These are phyloP conservation scores for Arrhopalites spinosus DNA, from an alignment of 2,888 invertebrate genomes.

Conservation along the genomic window DNA sequence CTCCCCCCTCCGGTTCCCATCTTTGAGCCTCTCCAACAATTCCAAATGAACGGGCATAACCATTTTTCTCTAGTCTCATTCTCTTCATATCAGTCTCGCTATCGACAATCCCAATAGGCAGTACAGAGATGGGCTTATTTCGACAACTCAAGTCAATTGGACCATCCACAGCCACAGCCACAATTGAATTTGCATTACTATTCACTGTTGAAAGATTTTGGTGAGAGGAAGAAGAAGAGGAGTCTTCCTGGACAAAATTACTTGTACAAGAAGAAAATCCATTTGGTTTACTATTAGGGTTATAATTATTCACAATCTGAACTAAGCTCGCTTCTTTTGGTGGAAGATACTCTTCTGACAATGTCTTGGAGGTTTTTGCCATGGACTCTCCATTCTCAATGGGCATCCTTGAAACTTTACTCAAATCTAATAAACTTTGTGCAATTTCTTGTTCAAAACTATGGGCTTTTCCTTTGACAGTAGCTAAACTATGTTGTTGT, in stretches of 20 bases:
- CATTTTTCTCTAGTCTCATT: conserved; percentile 47
- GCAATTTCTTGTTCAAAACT: conserved; percentile 80
- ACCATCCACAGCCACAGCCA: conserved; percentile 31
- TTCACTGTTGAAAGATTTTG: background rate
- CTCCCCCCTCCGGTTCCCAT: conserved; percentile 53
- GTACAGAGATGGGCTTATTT: conserved; percentile 4
- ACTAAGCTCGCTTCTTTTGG: background rate
- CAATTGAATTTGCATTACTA: background rate
- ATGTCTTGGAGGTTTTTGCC: background rate
- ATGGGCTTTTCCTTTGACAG: conserved; percentile 17
- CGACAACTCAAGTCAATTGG: conserved; percentile 53
- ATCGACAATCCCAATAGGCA: background rate
- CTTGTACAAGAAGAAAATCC: background rate
- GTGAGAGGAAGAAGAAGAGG: conserved; percentile 21
- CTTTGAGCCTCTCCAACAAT: conserved; percentile 52
- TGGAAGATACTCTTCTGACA: background rate
- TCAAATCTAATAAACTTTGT: conserved; percentile 76
- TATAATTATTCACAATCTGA: background rate
- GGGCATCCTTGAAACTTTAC: conserved; percentile 44
- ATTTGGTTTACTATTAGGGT: conserved; percentile 6
- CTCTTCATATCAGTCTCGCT: conserved; percentile 39
- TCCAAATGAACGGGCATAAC: conserved; percentile 43
- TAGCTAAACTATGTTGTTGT: conserved; percentile 40
- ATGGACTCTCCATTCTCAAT: conserved; percentile 22
- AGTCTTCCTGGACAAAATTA: conserved; percentile 26